These are phyloP conservation scores for Nesospiza acunhae DNA, from an alignment of 2,113 vertebrate species.

Conservation along the genomic window DNA sequence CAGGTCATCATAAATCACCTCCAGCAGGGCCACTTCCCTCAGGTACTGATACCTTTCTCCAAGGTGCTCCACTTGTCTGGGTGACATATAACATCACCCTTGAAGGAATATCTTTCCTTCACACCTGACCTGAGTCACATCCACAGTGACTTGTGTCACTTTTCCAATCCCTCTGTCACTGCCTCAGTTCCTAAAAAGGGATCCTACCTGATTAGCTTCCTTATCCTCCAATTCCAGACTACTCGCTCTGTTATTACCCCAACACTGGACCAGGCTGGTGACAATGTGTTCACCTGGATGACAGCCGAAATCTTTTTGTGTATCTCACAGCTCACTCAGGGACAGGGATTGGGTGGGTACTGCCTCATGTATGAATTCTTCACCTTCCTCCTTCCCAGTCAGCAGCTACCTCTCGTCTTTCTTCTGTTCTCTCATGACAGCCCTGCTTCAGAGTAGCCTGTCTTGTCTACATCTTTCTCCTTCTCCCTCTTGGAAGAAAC, in stretches of 20 bases:
- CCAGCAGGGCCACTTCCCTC: neutral
- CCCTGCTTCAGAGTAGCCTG: neutral
- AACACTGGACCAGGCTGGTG: neutral
- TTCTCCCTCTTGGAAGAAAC: neutral
- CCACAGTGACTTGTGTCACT: neutral
- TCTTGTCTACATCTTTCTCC: neutral
- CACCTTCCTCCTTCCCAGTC: neutral
- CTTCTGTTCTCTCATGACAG: neutral
- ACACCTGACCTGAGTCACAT: neutral
- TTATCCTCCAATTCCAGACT: neutral
- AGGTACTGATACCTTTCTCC: neutral
- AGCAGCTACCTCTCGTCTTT: neutral
- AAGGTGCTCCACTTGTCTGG: neutral
- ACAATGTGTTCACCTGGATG: rapidly evolving
- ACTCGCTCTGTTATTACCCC: neutral
- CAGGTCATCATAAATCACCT: neutral
- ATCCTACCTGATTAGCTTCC: neutral
- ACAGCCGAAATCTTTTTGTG: neutral
- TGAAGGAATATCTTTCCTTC: neutral
- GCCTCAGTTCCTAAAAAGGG: neutral
- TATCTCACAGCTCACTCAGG: neutral
- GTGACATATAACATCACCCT: neutral
- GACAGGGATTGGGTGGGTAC: neutral
- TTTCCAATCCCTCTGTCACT: neutral
- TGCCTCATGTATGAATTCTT: neutral